A percentile compares a stretch with the other conserved stretches of the same genome.
Evolutionary conservation across 64 coral and sea anemone genomes (phyloP).

Genomic region (Pachyseris speciosa): DNA sequence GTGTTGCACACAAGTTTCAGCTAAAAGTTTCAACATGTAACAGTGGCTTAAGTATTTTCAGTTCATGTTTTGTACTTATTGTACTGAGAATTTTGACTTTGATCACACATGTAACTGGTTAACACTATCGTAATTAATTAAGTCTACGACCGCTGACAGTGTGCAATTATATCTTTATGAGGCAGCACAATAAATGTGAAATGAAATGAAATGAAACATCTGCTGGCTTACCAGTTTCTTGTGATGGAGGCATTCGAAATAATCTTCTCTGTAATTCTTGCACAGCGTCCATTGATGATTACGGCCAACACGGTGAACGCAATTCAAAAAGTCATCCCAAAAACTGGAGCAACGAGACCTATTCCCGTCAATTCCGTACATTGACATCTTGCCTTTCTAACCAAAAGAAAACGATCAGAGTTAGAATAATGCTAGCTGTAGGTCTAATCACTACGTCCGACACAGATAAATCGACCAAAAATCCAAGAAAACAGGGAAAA

Average conservation of each 20-base stretch:
- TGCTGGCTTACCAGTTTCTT: slow-evolving; percentile 74
- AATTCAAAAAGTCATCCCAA: slow-evolving; percentile 86
- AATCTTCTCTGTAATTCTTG: slow-evolving; percentile 77
- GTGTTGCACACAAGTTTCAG: too few relatives aligned
- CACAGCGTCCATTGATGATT: slow-evolving; percentile 81
- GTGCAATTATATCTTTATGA: too few relatives aligned
- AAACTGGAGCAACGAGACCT: slow-evolving; percentile 86
- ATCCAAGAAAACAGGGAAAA: neutral
- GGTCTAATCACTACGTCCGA: neutral
- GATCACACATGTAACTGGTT: too few relatives aligned
- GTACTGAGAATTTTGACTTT: too few relatives aligned
- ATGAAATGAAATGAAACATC: too few relatives aligned
- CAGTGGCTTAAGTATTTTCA: too few relatives aligned
- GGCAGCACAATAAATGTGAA: too few relatives aligned
- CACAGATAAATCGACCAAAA: neutral
- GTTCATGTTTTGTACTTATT: too few relatives aligned
- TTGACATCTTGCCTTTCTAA: neutral
- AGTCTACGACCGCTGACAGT: too few relatives aligned
- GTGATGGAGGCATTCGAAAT: slow-evolving; percentile 93
- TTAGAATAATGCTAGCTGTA: neutral
- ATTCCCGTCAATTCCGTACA: slow-evolving; percentile 86
- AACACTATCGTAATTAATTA: too few relatives aligned
- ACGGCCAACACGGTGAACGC: slow-evolving; percentile 47
- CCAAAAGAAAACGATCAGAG: neutral
- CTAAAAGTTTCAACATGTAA: too few relatives aligned